These are phyloP conservation scores for Hydrolagus colliei DNA, from an alignment of 2,797 vertebrate genomes.

Conservation along the genomic window DNA sequence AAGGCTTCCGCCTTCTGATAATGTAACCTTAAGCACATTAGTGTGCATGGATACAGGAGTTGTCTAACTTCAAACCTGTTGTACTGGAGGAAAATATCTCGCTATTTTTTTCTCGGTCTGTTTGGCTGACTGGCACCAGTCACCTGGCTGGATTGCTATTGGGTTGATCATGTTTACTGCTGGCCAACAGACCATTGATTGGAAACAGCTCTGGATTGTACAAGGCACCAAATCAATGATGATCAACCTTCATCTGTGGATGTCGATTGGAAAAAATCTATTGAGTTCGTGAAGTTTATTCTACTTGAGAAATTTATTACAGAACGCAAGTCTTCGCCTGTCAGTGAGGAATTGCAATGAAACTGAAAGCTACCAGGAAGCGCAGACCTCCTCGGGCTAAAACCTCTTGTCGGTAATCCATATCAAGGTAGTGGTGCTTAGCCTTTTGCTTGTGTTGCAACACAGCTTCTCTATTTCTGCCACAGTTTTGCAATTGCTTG, in stretches of 20 bases:
- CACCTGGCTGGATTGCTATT: not conserved
- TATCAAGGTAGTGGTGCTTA: not conserved
- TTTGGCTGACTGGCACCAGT: not conserved
- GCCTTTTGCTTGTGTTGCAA: not conserved
- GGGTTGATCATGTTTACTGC: not conserved
- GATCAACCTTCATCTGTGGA: not conserved
- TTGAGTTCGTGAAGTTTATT: too few species aligned
- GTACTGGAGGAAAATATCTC: not conserved
- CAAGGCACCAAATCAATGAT: not conserved
- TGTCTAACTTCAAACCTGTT: not conserved
- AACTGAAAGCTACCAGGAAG: not conserved
- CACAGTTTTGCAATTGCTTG: constrained; percentile 25
- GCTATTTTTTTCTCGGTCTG: not conserved
- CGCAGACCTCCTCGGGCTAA: constrained; percentile 15
- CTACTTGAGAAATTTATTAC: not conserved
- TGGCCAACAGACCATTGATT: not conserved
- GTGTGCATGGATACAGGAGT: not conserved
- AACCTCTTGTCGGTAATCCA: constrained; percentile 2
- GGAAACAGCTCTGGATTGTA: not conserved
- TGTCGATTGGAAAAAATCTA: not conserved
- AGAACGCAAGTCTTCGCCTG: not conserved
- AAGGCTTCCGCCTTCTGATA: not conserved
- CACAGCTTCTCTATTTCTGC: constrained; percentile 3
- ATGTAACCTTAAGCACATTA: too few species aligned
- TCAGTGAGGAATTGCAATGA: not conserved